Conservation (phyloP, 2,888 invertebrate genomes). For the Lymantria monacha region DNA sequence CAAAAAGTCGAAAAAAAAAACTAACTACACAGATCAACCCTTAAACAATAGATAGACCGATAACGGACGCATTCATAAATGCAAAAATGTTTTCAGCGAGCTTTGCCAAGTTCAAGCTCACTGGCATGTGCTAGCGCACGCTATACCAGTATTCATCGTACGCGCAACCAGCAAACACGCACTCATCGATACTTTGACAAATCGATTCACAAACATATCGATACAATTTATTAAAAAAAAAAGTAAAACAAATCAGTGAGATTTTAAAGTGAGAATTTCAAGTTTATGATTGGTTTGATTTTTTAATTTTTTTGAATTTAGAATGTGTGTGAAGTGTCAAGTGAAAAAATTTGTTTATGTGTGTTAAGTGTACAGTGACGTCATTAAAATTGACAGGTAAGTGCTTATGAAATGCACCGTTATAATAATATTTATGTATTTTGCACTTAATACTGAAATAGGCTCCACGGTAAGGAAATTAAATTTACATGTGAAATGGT, state of each 20-base stretch:
- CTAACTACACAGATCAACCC: not conserved
- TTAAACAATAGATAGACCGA: slow-evolving; percentile 10
- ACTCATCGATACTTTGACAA: slow-evolving; percentile 31
- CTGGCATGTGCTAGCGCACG: slow-evolving; percentile 46
- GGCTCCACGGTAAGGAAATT: not conserved
- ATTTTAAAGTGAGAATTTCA: slow-evolving; percentile 10
- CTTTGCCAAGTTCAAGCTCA: slow-evolving; percentile 75
- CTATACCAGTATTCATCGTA: slow-evolving; percentile 63
- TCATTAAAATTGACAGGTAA: slow-evolving; percentile 35
- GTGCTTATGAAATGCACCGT: slow-evolving; percentile 16
- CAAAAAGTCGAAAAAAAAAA: too few relatives aligned
- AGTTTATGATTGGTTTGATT: slow-evolving; percentile 8
- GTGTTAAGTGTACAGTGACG: slow-evolving; percentile 34
- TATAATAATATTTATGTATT: slow-evolving; percentile 18
- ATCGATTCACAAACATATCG: slow-evolving; percentile 38
- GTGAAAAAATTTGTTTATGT: slow-evolving; percentile 37
- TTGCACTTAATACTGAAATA: not conserved
- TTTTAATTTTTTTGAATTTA: slow-evolving; percentile 13
- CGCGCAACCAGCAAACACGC: slow-evolving; percentile 69
- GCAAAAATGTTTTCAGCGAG: slow-evolving; percentile 64
- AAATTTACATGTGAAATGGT: not conserved
- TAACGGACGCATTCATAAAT: slow-evolving; percentile 35
- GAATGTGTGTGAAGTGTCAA: slow-evolving; percentile 29
- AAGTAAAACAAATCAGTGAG: slow-evolving; percentile 23
- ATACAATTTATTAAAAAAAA: slow-evolving; percentile 17